Conservation (phyloP, 2,888 invertebrate genomes). For the Drosophila algonquin region DNA sequence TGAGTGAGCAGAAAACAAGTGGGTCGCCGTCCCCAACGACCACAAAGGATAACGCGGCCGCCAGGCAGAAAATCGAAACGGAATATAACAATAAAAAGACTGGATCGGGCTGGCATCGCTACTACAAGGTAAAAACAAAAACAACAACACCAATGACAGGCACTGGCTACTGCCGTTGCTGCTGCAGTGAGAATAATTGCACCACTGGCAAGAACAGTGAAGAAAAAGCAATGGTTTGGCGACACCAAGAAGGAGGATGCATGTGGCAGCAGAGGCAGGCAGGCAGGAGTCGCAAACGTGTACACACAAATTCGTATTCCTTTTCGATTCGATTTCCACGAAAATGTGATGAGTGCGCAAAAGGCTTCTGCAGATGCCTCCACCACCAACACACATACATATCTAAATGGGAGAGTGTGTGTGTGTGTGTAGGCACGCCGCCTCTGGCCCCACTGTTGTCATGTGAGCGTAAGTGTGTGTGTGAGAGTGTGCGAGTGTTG, state of each 20-base stretch:
- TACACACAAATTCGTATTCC: constrained; percentile 48
- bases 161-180: constrained; percentile 12
- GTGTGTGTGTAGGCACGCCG: constrained; percentile 43
- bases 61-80: constrained; percentile 60
- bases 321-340: constrained; percentile 81
- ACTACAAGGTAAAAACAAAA: constrained; percentile 57
- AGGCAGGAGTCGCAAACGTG: constrained; percentile 30
- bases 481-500: constrained; percentile 50
- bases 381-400: constrained; percentile 46
- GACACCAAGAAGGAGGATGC: constrained; percentile 5
- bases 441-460: constrained; percentile 55
- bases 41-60: constrained; percentile 52
- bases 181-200: constrained; percentile 8
- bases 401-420: constrained; percentile 24
- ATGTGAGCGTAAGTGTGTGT: too few species aligned
- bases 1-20: constrained; percentile 61
- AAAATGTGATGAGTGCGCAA: constrained; percentile 82
- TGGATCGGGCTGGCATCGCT: constrained; percentile 57
- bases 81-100: constrained; percentile 65
- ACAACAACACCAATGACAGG: constrained; percentile 23
- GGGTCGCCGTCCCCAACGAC: constrained; percentile 32
- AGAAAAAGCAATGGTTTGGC: constrained; percentile 12
- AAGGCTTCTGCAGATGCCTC: constrained; percentile 75
- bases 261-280: background rate
- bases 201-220: background rate